phyloP scores from a whole-genome alignment of 2,797 vertebrate species.

The Aldrovandia affinis region DNA sequence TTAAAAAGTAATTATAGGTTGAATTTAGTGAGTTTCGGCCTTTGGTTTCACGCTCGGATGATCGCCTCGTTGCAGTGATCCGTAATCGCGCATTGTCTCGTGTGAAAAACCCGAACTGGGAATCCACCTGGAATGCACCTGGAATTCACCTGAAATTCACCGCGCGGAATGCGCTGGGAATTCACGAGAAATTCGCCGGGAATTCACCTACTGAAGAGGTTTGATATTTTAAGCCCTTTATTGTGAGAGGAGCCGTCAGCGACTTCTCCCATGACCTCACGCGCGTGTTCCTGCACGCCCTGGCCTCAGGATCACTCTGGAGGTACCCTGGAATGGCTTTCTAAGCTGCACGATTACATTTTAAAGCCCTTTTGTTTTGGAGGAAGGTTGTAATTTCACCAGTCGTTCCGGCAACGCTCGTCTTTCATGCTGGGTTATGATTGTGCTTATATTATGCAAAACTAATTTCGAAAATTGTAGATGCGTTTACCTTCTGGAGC shows the following conservation, averaged over 20 bases:
- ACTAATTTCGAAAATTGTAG: not conserved
- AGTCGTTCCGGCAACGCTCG: not conserved
- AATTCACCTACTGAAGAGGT: not conserved
- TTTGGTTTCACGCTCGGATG: constrained; percentile 57
- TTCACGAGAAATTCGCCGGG: not conserved
- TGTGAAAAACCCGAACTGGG: not conserved
- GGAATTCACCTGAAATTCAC: not conserved
- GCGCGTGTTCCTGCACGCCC: not conserved
- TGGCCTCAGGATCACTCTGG: not conserved
- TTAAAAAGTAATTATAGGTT: not conserved
- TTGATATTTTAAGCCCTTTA: not conserved
- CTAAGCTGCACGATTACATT: not conserved
- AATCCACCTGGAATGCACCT: not conserved
- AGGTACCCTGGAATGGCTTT: not conserved
- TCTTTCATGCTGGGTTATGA: not conserved
- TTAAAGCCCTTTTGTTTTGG: not conserved
- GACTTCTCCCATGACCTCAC: not conserved
- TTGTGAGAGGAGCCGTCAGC: not conserved
- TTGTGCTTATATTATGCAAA: not conserved
- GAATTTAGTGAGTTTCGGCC: constrained; percentile 27
- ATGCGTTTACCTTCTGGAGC: not conserved
- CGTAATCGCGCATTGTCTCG: not conserved
- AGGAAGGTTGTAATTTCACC: not conserved
- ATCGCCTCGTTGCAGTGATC: constrained; percentile 29
- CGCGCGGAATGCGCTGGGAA: not conserved